phyloP scores from a whole-genome alignment of 2,797 vertebrate genomes.

The Poecilia gillii region DNA sequence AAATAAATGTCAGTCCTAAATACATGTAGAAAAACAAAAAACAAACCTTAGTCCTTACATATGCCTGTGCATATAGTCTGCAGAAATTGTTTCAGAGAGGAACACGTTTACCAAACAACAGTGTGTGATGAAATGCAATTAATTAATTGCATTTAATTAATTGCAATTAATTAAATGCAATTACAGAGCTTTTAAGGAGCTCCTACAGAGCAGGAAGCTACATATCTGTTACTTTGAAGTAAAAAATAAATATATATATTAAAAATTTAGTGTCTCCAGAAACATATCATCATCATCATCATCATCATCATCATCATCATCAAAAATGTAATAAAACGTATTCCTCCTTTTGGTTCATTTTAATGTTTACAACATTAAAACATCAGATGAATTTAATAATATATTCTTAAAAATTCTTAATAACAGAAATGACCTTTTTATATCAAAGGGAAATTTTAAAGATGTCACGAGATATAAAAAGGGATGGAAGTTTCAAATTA shows the following conservation, averaged over 20 bases:
- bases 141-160: no score
- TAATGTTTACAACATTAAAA: neutral
- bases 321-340: slow-evolving; percentile 10
- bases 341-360: neutral
- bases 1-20: slow-evolving; percentile 39
- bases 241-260: neutral
- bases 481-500: slow-evolving; percentile 36
- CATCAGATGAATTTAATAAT: neutral
- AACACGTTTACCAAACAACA: slow-evolving; percentile 46
- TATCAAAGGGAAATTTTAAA: slow-evolving; percentile 19
- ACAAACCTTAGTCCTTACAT: slow-evolving; percentile 1
- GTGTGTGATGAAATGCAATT: slow-evolving; percentile 33
- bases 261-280: slow-evolving; percentile 17
- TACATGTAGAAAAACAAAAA: slow-evolving; percentile 5
- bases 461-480: slow-evolving; percentile 42
- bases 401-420: slow-evolving; percentile 43
- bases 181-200: no score
- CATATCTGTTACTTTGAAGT: slow-evolving; percentile 19
- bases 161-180: slow-evolving; percentile 34
- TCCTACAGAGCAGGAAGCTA: slow-evolving; percentile 25
- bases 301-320: neutral
- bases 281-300: neutral
- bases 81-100: slow-evolving; percentile 34
- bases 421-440: slow-evolving; percentile 58
- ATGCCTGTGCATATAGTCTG: slow-evolving; percentile 43